phyloP scores from a whole-genome alignment of 2,888 invertebrate genomes.

The Megastigmus dorsalis region DNA sequence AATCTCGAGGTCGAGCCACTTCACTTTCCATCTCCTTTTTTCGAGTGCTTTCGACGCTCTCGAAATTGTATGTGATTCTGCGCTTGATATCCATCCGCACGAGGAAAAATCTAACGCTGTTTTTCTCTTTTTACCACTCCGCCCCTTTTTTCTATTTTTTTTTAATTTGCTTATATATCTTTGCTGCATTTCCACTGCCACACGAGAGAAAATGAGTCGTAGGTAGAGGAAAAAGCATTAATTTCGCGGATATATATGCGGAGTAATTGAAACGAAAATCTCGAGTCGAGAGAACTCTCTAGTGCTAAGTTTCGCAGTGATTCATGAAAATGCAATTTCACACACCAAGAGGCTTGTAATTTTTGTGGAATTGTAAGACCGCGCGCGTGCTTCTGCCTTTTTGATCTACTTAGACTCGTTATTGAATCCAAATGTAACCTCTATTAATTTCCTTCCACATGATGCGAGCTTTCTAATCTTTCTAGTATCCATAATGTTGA shows the following conservation, averaged over 20 bases:
- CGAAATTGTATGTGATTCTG: slow-evolving; percentile 16
- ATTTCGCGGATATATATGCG: not conserved
- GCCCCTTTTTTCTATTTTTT: not conserved
- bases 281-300: not conserved
- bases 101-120: not conserved
- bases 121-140: not conserved
- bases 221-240: slow-evolving; percentile 9
- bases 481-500: too few relatives aligned
- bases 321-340: not conserved
- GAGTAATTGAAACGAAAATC: slow-evolving; percentile 16
- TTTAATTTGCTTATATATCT: not conserved
- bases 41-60: slow-evolving; percentile 26
- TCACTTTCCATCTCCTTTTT: slow-evolving; percentile 6
- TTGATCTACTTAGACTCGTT: too few relatives aligned
- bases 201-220: too few relatives aligned
- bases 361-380: too few relatives aligned
- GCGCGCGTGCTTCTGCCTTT: too few relatives aligned
- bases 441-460: too few relatives aligned
- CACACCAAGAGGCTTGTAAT: too few relatives aligned
- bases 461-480: too few relatives aligned
- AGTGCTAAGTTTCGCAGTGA: not conserved
- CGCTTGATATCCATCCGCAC: not conserved
- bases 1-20: slow-evolving; percentile 23
- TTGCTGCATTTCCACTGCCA: too few relatives aligned
- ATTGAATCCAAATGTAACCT: too few relatives aligned